Conservation (phyloP, 2,888 invertebrate genomes). For the Lepidochrysops patricia region DNA sequence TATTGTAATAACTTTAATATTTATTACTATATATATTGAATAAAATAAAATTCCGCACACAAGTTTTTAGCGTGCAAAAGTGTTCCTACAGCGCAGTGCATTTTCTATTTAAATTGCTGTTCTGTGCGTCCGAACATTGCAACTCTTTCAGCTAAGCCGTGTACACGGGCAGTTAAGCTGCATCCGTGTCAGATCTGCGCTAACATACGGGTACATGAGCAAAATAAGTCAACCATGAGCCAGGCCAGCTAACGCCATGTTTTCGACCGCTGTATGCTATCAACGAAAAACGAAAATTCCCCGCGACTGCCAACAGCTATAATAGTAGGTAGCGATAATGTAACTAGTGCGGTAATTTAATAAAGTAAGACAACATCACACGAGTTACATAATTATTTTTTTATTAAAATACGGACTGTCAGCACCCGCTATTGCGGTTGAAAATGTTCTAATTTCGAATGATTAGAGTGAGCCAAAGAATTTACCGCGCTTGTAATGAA, state of each 20-base stretch:
- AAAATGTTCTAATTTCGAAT: no score
- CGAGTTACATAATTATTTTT: no score
- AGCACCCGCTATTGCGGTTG: no score
- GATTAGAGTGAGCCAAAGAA: no score
- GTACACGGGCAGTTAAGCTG: conserved; percentile 31
- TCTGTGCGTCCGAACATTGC: conserved; percentile 15
- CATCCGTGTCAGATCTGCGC: conserved; percentile 34
- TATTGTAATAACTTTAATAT: no score
- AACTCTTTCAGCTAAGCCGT: conserved; percentile 23
- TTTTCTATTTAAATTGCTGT: conserved; percentile 9
- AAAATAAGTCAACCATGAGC: conserved; percentile 26
- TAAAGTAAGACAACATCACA: no score
- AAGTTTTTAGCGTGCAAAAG: neutral
- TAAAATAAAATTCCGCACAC: neutral
- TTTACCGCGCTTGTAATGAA: no score
- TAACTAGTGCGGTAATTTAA: no score
- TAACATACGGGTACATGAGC: conserved; percentile 30
- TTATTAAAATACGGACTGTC: no score
- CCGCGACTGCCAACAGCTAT: conserved; percentile 15
- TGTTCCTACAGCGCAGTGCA: neutral
- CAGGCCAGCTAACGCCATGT: conserved; percentile 24
- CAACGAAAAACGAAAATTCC: conserved; percentile 17
- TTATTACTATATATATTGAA: neutral
- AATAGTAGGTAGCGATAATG: no score
- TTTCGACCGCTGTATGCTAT: conserved; percentile 15